Percentiles rank a stretch among this genome's conserved stretches.
phyloP scores from a whole-genome alignment of 2,888 invertebrate species.

The Apeira syringaria region DNA sequence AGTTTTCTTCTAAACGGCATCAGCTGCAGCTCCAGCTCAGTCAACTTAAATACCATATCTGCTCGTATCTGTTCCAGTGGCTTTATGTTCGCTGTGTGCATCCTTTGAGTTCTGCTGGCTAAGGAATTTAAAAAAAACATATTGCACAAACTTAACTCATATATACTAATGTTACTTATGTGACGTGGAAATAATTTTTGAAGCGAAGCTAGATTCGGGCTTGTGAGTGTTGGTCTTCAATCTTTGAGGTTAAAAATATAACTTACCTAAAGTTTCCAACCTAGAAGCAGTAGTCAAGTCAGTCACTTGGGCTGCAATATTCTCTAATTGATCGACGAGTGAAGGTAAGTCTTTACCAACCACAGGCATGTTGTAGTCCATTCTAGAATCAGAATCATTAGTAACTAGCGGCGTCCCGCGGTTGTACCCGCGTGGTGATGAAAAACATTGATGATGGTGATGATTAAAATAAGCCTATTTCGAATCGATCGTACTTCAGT shows the following conservation, averaged over 20 bases:
- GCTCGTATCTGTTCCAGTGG: constrained; percentile 88
- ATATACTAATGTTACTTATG: no score
- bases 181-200: no score
- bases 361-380: constrained; percentile 84
- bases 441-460: no score
- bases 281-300: constrained; percentile 88
- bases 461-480: no score
- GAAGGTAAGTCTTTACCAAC: constrained; percentile 86
- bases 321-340: constrained; percentile 86
- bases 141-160: no score
- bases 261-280: constrained; percentile 86
- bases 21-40: constrained; percentile 88
- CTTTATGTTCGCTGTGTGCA: constrained; percentile 86
- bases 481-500: no score
- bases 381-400: no score
- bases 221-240: no score
- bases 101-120: constrained; percentile 85
- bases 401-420: no score
- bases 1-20: constrained; percentile 88
- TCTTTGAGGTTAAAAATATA: no score
- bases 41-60: constrained; percentile 89
- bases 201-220: no score
- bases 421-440: no score
- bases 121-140: not conserved
- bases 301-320: constrained; percentile 86